Percentiles rank a stretch among this genome's conserved stretches.
Evolutionary conservation across 2,113 vertebrate genomes (phyloP).

Genomic region (Ceyx melanurus): DNA sequence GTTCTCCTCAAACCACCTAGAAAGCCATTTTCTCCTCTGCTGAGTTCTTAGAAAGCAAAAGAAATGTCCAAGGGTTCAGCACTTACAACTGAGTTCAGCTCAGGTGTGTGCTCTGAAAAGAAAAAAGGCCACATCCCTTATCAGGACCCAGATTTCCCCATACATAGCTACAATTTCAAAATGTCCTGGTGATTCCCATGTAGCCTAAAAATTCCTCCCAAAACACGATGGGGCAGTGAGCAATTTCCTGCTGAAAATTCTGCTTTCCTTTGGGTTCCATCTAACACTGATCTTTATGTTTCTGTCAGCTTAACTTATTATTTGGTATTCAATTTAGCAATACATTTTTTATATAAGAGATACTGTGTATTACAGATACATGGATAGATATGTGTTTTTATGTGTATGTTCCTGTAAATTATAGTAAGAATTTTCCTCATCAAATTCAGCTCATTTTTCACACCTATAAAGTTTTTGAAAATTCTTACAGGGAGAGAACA

Average conservation of each 20-base stretch:
- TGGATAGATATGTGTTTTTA: not conserved
- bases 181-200: not conserved
- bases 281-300: constrained; percentile 21
- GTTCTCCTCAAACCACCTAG: not conserved
- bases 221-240: accelerated
- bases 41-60: not conserved
- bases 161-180: not conserved
- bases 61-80: not conserved
- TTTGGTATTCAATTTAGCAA: constrained; percentile 53
- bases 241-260: constrained; percentile 9
- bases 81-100: not conserved
- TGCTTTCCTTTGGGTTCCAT: constrained; percentile 42
- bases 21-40: constrained; percentile 20
- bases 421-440: constrained; percentile 15
- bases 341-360: constrained; percentile 35
- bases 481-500: not conserved
- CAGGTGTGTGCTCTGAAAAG: not conserved
- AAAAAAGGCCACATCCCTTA: not conserved
- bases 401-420: constrained; percentile 35
- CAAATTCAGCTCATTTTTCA: constrained; percentile 1
- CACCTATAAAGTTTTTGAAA: not conserved
- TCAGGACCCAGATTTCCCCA: not conserved
- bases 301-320: constrained; percentile 57
- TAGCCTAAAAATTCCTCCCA: not conserved
- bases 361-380: constrained; percentile 17